Evolutionary conservation across 2,888 invertebrate species (phyloP), one percentile per base, ranked within the genome.

Genomic region (Rotaria macrura): DNA sequence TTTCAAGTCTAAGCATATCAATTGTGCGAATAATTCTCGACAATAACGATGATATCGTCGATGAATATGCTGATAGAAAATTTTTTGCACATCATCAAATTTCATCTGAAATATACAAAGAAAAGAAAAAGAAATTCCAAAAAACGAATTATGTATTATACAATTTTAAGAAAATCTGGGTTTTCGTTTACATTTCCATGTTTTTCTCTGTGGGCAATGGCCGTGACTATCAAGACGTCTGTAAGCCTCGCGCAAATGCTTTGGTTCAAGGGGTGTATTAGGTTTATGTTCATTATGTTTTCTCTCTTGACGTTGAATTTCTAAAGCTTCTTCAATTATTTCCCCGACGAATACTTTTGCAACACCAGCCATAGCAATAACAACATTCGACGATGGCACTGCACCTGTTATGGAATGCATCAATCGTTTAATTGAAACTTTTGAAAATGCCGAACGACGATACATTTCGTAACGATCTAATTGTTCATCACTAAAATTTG

Each of bases 281-380:
- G 65, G 17, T 20, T 85, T 49, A 25, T 38, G 49, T 55, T 84
- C 49, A 84, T 52, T 49, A 20, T 34, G 2, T 23, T 38, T 43
- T 29, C n/a, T n/a, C n/a, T 65, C 79, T 79, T 25, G 79, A 20
- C n/a, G 43, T 79, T 79, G 43, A 43, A 43, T 10, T 23, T 84
- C 84, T 72, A 87, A 88, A 95, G 96, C 96, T 94, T 97, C 96
- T 92, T 99, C 99, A 9, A 99, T 96, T 86, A 99, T 94, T 92
- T 99, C 99, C 38, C 98, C 99, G 23, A 97, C 96, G 92, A 97
- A 99, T 0, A 99, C 97, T 92, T 99, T 99, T 2, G 98, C 96
- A 89, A 98, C 97, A 38, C 99, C 99, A 29, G 99, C 96, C 95
- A 99, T 97, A 0, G 99, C 98, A 89, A 99, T 99, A 0, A 99